A percentile compares a stretch with the other conserved stretches of the same genome.
Evolutionary conservation across 2,888 invertebrate species (phyloP).

Genomic region (Ophion obscuratus): DNA sequence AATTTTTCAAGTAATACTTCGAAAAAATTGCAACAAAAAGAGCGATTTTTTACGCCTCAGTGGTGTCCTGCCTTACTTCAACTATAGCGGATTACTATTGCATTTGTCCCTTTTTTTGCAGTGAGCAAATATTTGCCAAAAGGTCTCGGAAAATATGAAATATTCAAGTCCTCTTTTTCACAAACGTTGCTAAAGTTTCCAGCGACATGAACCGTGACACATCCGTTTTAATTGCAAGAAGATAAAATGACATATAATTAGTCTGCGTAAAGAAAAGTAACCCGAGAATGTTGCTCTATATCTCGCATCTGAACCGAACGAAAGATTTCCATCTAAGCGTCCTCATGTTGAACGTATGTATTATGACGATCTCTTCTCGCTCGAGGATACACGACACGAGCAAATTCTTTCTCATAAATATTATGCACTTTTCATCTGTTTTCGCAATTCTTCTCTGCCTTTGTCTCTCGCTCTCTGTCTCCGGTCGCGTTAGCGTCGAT

Average conservation of each 20-base stretch:
- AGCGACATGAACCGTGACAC: constrained; percentile 47
- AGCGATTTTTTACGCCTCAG: too few relatives aligned
- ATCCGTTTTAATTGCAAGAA: constrained; percentile 3
- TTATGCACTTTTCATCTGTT: constrained; percentile 65
- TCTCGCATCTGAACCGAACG: constrained; percentile 22
- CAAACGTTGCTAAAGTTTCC: constrained; percentile 13
- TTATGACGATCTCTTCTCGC: constrained; percentile 48
- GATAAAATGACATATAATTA: constrained; percentile 50
- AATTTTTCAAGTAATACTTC: too few relatives aligned
- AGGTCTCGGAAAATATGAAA: not conserved
- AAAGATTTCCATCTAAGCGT: constrained; percentile 57
- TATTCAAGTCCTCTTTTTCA: not conserved
- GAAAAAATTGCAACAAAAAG: too few relatives aligned
- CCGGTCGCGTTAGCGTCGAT: constrained; percentile 56
- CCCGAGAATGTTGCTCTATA: constrained; percentile 31
- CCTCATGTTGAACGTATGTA: constrained; percentile 39
- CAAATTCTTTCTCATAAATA: constrained; percentile 60
- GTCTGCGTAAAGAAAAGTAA: constrained; percentile 31
- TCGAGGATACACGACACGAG: constrained; percentile 49
- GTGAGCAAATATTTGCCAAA: not conserved
- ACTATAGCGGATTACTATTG: too few relatives aligned
- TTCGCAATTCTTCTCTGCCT: constrained; percentile 52
- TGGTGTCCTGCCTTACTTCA: too few relatives aligned
- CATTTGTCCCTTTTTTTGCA: not conserved
- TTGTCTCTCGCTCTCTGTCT: constrained; percentile 27